Evolutionary conservation across 2,888 invertebrate genomes (phyloP).

Genomic region (Meiosimyza platycephala): DNA sequence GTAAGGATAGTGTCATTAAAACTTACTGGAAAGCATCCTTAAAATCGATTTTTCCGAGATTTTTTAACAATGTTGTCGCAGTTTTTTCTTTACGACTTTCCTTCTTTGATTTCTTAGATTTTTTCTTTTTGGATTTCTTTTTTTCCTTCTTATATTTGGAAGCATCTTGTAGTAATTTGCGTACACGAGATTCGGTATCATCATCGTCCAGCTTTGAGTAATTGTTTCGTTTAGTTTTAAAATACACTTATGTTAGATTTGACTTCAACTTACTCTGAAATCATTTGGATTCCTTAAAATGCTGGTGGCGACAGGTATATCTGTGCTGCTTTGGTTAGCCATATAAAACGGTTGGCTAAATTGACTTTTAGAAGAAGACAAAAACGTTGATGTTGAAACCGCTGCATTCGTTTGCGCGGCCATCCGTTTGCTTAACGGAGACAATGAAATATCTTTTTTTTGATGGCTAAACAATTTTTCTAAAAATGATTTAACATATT

Average conservation of each 20-base stretch:
- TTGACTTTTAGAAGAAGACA: slow-evolving; percentile 62
- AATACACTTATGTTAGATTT: not conserved
- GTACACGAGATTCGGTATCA: slow-evolving; percentile 87
- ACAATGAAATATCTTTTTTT: slow-evolving; percentile 77
- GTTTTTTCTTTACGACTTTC: slow-evolving; percentile 69
- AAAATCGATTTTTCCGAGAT: slow-evolving; percentile 75
- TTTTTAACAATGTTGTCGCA: slow-evolving; percentile 55
- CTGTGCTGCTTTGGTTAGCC: slow-evolving; percentile 55
- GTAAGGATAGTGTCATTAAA: not conserved
- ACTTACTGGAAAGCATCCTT: slow-evolving; percentile 76
- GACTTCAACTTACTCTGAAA: slow-evolving; percentile 42
- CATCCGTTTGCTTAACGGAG: slow-evolving; percentile 86
- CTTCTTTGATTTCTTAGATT: slow-evolving; percentile 69
- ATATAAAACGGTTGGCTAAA: slow-evolving; percentile 76
- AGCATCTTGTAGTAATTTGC: slow-evolving; percentile 86
- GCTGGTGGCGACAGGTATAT: slow-evolving; percentile 21
- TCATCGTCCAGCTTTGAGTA: slow-evolving; percentile 73
- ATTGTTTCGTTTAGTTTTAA: slow-evolving; percentile 44
- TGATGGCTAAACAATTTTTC: not conserved
- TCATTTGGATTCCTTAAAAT: slow-evolving; percentile 40
- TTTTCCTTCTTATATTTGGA: slow-evolving; percentile 77
- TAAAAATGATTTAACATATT: no score
- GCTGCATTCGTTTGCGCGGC: slow-evolving; percentile 72
- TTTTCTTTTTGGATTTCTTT: slow-evolving; percentile 72
- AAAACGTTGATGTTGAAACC: slow-evolving; percentile 14